Evolutionary conservation across 2,888 invertebrate genomes (phyloP).

Genomic region (Leucophora obtusa): DNA sequence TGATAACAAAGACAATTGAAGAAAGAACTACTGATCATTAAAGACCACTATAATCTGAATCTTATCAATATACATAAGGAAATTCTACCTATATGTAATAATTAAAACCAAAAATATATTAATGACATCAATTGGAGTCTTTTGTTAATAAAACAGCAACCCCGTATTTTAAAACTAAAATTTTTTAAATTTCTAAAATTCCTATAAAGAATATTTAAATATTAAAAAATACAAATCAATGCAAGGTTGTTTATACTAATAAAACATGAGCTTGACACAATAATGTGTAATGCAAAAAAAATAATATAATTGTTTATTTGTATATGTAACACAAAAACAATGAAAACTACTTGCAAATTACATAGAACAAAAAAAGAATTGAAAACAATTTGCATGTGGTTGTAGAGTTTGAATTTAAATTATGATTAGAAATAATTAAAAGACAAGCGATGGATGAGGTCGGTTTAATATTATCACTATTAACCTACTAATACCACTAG

Average conservation of each 20-base stretch:
- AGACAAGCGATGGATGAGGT: conserved; percentile 28
- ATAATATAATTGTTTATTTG: neutral
- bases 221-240: neutral
- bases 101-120: neutral
- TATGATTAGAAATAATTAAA: neutral
- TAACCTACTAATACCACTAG: conserved; percentile 61
- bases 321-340: neutral
- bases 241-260: conserved; percentile 30
- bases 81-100: conserved; percentile 45
- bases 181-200: neutral
- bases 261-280: conserved; percentile 54
- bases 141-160: neutral
- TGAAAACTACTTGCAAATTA: neutral
- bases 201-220: neutral
- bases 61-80: conserved; percentile 62
- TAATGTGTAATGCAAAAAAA: neutral
- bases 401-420: conserved; percentile 16
- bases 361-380: neutral
- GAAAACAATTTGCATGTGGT: conserved; percentile 19
- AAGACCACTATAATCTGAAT: neutral
- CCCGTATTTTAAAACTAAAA: neutral
- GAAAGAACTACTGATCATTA: neutral
- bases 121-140: neutral
- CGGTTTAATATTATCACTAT: conserved; percentile 46
- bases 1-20: neutral